Base-by-base conservation (phyloP, 2,888 invertebrate species). In the Brachyopa scutellaris region DNA sequence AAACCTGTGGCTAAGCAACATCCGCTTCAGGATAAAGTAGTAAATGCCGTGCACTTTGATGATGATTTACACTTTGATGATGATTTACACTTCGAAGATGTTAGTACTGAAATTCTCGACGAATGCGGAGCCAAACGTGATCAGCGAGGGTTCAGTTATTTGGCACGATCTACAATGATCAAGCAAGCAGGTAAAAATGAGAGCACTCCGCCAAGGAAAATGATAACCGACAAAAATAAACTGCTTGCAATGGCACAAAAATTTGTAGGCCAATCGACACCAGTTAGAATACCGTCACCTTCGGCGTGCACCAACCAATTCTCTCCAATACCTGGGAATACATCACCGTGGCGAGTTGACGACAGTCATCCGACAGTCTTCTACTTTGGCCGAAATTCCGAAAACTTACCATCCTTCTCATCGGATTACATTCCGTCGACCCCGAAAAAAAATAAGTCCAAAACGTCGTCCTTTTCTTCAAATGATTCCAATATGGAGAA, bases 281-380 rank as follows among this genome's bases (percentile, higher is more conserved):
- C 90, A 0, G 49, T 87, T 23, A 86, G 79, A 6, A 85, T 85
- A 8, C 59, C 26, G 8, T 26, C n/a, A 6, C 38, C 64, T 2
- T 15, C 38, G 1, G 9, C 55, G 0, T 40, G 47, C 19, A 29
- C 31, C 0, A 11, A 66, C 0, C 73, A 83, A 21, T 69, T 86
- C 8, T 88, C 89, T 1, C 87, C 89, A 9, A 87, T 87, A 40
- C 1, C 57, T 0, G 85, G 78, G n/a, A 73, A 23, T 0, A 11
- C 83, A 6, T 89, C 90, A 5, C 90, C 90, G 0, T 90, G 90
- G 90, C 88, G 90, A n/a, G 87, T 88, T 0, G 57, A 86, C 1
- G 84, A 84, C 1, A 53, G 84, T n/a, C 62, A 90, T 17, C 90
- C 90, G 0, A 86, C 74, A 45, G 84, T 86, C 5, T 90, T 89